Evolutionary conservation across 2,113 vertebrate species (phyloP).

Genomic region (Tachuris rubrigastra): DNA sequence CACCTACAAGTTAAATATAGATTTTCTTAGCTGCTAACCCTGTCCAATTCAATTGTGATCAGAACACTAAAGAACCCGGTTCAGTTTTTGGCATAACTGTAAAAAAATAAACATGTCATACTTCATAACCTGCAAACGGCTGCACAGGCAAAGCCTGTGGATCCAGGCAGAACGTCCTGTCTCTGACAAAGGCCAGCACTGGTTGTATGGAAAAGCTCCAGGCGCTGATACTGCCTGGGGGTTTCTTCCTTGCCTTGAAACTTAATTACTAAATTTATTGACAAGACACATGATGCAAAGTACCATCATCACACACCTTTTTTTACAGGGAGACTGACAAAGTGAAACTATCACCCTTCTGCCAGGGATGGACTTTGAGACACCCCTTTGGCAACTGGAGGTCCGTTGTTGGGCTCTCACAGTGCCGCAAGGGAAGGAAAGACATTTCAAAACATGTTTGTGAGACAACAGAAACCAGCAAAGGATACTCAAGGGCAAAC

Average conservation of each 20-base stretch:
- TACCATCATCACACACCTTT: not conserved
- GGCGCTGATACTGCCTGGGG: not conserved
- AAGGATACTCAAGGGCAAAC: conserved; percentile 33
- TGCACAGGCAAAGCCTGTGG: not conserved
- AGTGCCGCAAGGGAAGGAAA: not conserved
- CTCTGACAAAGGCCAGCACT: not conserved
- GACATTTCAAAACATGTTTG: conserved; percentile 6
- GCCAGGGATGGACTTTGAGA: not conserved
- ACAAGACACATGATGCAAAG: not conserved
- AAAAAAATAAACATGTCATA: not conserved
- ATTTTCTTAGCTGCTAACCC: not conserved
- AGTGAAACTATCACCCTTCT: not conserved
- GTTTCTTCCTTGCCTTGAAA: not conserved
- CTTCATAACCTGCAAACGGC: not conserved
- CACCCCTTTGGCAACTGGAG: accelerated
- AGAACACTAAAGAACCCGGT: not conserved
- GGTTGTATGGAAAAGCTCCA: not conserved
- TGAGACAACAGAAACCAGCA: conserved; percentile 16
- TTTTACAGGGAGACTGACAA: not conserved
- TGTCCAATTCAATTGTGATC: not conserved
- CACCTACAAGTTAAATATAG: not conserved
- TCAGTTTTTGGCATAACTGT: not conserved
- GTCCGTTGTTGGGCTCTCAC: not conserved
- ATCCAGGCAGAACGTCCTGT: not conserved
- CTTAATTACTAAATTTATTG: not conserved